Evolutionary conservation across 2,888 invertebrate species (phyloP).

Genomic region (Boloria selene): DNA sequence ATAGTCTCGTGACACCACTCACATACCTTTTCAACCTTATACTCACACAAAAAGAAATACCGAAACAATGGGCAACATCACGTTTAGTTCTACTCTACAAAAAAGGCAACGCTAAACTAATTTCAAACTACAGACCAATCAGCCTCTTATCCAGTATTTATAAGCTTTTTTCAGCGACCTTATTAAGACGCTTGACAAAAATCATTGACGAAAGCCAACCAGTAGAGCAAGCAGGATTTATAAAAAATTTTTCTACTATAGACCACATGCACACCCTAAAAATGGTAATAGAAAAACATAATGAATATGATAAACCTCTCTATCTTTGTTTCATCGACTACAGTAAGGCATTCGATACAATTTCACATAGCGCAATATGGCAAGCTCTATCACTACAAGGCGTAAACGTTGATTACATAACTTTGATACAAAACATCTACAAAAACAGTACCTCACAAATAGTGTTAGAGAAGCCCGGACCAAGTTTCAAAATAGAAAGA

Average conservation of each 20-base stretch:
- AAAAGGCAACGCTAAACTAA: conserved; percentile 30
- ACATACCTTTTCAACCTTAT: background rate
- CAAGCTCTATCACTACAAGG: conserved; percentile 2
- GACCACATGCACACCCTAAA: too few relatives aligned
- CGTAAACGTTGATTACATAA: background rate
- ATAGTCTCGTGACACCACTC: background rate
- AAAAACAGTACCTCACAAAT: conserved; percentile 8
- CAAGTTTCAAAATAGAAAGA: conserved; percentile 16
- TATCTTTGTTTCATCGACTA: background rate
- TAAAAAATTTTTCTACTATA: too few relatives aligned
- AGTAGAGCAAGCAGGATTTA: too few relatives aligned
- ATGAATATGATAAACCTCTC: too few relatives aligned
- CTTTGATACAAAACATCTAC: conserved; percentile 16
- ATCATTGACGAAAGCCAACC: too few relatives aligned
- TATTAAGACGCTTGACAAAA: too few relatives aligned
- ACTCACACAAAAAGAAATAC: conserved; percentile 3
- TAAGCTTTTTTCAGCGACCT: too few relatives aligned
- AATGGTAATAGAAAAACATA: too few relatives aligned
- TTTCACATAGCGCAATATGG: conserved; percentile 16
- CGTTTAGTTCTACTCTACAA: conserved; percentile 32
- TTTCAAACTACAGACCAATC: conserved; percentile 32
- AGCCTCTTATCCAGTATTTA: conserved; percentile 19
- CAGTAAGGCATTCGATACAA: conserved; percentile 23
- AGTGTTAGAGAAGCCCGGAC: conserved; percentile 6
- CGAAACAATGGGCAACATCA: conserved; percentile 27